Percentiles rank a stretch among this genome's conserved stretches.
phyloP scores from a whole-genome alignment of 2,797 vertebrate genomes.

The Tapirus indicus region DNA sequence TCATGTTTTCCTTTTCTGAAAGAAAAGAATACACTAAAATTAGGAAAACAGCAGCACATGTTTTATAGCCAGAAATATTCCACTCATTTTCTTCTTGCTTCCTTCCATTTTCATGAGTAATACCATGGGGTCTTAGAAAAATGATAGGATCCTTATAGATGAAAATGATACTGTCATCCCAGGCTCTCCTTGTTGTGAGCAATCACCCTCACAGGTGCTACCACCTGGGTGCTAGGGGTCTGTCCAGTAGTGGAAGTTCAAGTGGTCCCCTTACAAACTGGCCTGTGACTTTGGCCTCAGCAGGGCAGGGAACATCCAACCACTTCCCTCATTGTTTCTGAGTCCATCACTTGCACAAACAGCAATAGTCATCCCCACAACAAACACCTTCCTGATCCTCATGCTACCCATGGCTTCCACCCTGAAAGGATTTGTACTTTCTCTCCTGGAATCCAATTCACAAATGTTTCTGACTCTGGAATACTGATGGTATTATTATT shows the following conservation, averaged over 20 bases:
- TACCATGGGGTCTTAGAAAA: neutral
- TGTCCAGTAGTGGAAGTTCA: neutral
- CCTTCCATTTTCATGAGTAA: constrained; percentile 60
- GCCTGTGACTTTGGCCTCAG: constrained; percentile 13
- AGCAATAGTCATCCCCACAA: neutral
- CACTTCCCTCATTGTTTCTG: neutral
- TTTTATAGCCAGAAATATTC: constrained; percentile 59
- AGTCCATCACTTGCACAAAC: neutral
- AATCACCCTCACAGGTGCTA: neutral
- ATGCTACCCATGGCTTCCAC: neutral
- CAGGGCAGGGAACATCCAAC: neutral
- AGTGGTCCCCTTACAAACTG: constrained; percentile 14
- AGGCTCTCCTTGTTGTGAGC: neutral
- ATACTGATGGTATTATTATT: constrained; percentile 53
- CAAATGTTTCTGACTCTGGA: constrained; percentile 52
- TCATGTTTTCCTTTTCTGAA: constrained; percentile 54
- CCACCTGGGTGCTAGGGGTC: neutral
- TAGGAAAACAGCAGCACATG: constrained; percentile 30
- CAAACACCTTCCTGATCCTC: neutral
- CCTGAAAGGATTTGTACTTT: constrained; percentile 38
- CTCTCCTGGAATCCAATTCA: constrained; percentile 47
- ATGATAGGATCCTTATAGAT: neutral
- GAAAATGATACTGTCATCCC: neutral
- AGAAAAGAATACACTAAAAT: constrained; percentile 63
- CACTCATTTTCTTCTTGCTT: constrained; percentile 45